Percentiles rank a stretch among this genome's conserved stretches.
Evolutionary conservation across 2,113 vertebrate genomes (phyloP).

Genomic region (Rhodinocichla rosea): DNA sequence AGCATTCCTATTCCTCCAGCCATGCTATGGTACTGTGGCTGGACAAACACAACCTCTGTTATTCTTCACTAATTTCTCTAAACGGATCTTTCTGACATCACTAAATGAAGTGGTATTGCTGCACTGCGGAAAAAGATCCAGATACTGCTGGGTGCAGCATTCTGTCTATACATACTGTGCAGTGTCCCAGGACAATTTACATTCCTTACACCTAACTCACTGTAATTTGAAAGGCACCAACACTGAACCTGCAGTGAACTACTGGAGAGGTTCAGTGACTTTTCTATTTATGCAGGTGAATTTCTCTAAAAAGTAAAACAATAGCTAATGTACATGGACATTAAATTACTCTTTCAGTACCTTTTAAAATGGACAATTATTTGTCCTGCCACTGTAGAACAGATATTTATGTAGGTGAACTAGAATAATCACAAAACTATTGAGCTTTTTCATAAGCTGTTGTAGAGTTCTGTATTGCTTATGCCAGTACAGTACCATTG

Average conservation of each 20-base stretch:
- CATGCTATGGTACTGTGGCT: neutral
- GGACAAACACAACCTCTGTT: neutral
- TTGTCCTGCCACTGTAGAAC: neutral
- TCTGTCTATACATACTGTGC: neutral
- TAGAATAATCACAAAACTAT: neutral
- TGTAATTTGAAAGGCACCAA: neutral
- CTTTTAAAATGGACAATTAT: neutral
- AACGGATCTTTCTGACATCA: neutral
- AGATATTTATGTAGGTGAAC: neutral
- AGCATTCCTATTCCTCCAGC: neutral
- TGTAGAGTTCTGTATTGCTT: neutral
- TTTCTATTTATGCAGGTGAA: neutral
- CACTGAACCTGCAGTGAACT: neutral
- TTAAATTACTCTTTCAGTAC: neutral
- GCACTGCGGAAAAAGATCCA: neutral
- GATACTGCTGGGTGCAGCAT: neutral
- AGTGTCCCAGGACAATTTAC: neutral
- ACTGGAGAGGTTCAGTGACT: neutral
- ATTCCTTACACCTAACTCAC: neutral
- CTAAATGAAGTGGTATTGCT: neutral
- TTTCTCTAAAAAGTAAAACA: neutral
- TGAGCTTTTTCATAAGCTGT: neutral
- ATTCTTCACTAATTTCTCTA: neutral
- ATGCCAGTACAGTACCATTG: neutral
- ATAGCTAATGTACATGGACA: neutral